Base-by-base conservation (phyloP, 2,797 vertebrate genomes). In the Notolabrus celidotus region DNA sequence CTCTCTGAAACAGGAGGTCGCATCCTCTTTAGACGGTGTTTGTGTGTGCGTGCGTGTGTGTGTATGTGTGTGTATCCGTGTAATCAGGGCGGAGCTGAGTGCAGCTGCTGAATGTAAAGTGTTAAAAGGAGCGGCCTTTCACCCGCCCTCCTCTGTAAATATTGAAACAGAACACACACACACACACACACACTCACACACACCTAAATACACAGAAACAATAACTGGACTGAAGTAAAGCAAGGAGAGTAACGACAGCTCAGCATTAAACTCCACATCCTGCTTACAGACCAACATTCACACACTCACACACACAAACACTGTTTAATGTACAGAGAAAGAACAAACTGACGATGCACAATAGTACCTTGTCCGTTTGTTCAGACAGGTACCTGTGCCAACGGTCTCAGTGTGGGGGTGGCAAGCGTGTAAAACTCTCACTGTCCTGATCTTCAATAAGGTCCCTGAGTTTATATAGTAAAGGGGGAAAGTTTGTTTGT, bases 191-290 rank as follows among this genome's bases (percentile, higher is more conserved):
- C 41, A 42, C 41, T 42, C 41, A 42, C 17, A n/a, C 39, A n/a
- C 39, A n/a, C 34, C 36, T 34, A 36, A 38, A 39, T 38, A 39
- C 38, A 39, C 38, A 39, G 11, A 39, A 38, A 39, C 38, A 39
- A 31, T 31, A 29, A 31, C 38, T 17, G 52, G 16, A 17, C 25
- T 25, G 60, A 53, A 4, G 5, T 25, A 9, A 17, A 7, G 14
- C 50, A 34, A n/a, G 10, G n/a, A 41, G 54, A 31, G 46, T 86
- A 85, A 90, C 90, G 91, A 92, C 93, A 94, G 88, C 87, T 93
- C 93, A 92, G 89, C 92, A 77, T 57, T 91, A 41, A 66, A 9
- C 51, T 12, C 56, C 16, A 82, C 71, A 89, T 90, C 89, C 87
- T 86, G 81, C 42, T 80, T 49, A 11, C 45, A 27, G 17, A 19